A percentile compares a stretch with the other conserved stretches of the same genome.
phyloP scores from a whole-genome alignment of 2,888 invertebrate genomes.

The Hypomecis punctinalis region DNA sequence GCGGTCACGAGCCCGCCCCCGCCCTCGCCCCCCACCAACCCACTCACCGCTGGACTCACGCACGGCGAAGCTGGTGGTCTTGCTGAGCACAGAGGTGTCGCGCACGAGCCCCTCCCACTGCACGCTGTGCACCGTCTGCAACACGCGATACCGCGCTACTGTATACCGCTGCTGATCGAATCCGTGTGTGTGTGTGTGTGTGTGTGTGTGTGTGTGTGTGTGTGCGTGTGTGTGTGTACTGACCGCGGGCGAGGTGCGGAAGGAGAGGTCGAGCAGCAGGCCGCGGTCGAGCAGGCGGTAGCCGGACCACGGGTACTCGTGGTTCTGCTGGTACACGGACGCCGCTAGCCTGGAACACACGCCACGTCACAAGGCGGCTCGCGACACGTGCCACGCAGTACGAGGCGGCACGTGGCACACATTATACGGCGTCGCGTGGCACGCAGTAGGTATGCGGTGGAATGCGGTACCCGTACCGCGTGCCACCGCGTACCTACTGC shows the following conservation, averaged over 20 bases:
- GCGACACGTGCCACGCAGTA: not conserved
- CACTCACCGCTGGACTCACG: constrained; percentile 90
- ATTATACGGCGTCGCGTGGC: too few relatives aligned
- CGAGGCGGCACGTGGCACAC: too few relatives aligned
- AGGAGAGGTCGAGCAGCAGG: constrained; percentile 90
- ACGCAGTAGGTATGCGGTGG: too few relatives aligned
- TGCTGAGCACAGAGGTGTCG: constrained; percentile 89
- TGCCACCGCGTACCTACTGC: too few relatives aligned
- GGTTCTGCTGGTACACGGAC: constrained; percentile 90
- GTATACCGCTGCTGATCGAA: too few relatives aligned
- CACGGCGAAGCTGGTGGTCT: constrained; percentile 89
- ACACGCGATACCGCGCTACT: not conserved
- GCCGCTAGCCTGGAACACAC: constrained; percentile 85
- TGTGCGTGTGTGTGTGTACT: constrained; percentile 39
- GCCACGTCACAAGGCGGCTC: constrained; percentile 28
- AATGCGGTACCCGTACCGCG: too few relatives aligned
- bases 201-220: not conserved
- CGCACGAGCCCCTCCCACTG: constrained; percentile 95
- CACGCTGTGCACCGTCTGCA: constrained; percentile 91
- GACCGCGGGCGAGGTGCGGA: constrained; percentile 86
- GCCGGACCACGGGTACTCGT: constrained; percentile 92
- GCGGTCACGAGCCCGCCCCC: not conserved
- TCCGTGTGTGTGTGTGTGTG: not conserved
- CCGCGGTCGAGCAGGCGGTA: constrained; percentile 93
- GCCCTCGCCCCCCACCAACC: not conserved